These are phyloP conservation scores for Turritopsis rubra DNA, from an alignment of 30 jellyfish, hydroid and myxozoan species.

Conservation along the genomic window DNA sequence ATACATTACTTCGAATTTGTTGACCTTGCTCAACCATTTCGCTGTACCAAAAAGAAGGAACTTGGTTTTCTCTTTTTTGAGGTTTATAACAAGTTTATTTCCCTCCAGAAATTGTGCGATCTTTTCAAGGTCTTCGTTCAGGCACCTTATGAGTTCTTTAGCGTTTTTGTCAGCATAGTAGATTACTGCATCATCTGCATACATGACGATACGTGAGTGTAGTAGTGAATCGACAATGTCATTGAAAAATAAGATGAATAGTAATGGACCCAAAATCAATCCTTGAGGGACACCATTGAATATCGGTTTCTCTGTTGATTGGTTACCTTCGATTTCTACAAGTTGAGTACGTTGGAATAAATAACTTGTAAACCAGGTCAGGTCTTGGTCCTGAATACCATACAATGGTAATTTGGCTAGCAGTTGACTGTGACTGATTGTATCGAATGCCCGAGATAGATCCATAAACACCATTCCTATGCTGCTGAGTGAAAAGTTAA, in stretches of 20 bases:
- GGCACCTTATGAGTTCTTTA: not conserved
- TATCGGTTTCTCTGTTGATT: not conserved
- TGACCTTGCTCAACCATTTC: not conserved
- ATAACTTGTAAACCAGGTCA: not conserved
- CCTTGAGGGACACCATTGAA: slow-evolving; percentile 23
- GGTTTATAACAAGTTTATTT: not conserved
- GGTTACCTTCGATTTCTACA: not conserved
- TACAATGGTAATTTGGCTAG: not conserved
- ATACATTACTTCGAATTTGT: not conserved
- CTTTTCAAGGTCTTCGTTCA: not conserved
- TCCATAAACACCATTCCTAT: not conserved
- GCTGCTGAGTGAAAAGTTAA: no score
- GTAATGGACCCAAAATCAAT: slow-evolving; percentile 45
- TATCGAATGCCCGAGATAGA: not conserved
- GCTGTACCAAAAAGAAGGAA: not conserved
- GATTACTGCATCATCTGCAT: slow-evolving; percentile 54
- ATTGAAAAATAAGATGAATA: slow-evolving; percentile 31
- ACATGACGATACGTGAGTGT: slow-evolving; percentile 28
- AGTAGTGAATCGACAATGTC: slow-evolving; percentile 31
- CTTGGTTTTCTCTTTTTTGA: not conserved
- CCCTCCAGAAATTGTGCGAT: not conserved
- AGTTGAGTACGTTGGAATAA: not conserved
- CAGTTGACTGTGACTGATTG: not conserved
- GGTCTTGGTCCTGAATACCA: not conserved
- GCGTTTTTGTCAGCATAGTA: slow-evolving; percentile 32